Evolutionary conservation across 2,113 vertebrate species (phyloP).

Genomic region (Triplophysa siluroides): DNA sequence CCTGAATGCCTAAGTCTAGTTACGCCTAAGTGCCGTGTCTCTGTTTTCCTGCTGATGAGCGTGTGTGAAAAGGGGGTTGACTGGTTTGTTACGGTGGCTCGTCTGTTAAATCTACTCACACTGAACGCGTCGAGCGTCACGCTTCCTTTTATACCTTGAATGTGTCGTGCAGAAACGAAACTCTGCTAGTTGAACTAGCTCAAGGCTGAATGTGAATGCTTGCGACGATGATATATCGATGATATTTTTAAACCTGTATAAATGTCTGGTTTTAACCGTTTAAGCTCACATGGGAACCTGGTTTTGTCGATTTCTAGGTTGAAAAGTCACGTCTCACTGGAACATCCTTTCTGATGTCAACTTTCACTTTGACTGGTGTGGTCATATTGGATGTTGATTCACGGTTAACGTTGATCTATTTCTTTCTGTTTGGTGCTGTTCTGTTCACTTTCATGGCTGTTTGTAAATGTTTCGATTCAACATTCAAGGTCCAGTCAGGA

Average conservation of each 20-base stretch:
- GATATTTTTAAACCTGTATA: conserved; percentile 37
- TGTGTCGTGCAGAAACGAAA: conserved; percentile 74
- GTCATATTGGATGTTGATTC: conserved; percentile 19
- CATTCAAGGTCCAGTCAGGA: conserved; percentile 27
- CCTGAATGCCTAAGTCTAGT: conserved; percentile 59
- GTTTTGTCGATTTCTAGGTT: conserved; percentile 6
- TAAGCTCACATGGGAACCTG: conserved; percentile 47
- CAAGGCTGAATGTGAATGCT: conserved; percentile 59
- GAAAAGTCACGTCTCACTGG: conserved; percentile 33
- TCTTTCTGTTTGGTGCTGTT: conserved; percentile 59
- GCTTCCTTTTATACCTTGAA: conserved; percentile 68
- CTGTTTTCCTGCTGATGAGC: conserved; percentile 27
- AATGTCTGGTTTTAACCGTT: conserved; percentile 42
- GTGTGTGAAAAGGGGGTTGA: neutral
- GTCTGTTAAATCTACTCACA: neutral
- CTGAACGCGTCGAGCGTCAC: conserved; percentile 68
- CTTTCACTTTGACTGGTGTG: neutral
- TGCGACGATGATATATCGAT: conserved; percentile 43
- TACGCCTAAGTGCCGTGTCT: conserved; percentile 62
- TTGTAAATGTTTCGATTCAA: conserved; percentile 32
- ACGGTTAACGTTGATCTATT: neutral
- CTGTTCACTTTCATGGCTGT: conserved; percentile 38
- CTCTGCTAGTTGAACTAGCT: conserved; percentile 54
- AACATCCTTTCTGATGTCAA: too few species aligned
- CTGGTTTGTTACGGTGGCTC: conserved; percentile 2